Evolutionary conservation across 2,888 invertebrate genomes (phyloP).

Genomic region (Polydrusus pterygomalis): DNA sequence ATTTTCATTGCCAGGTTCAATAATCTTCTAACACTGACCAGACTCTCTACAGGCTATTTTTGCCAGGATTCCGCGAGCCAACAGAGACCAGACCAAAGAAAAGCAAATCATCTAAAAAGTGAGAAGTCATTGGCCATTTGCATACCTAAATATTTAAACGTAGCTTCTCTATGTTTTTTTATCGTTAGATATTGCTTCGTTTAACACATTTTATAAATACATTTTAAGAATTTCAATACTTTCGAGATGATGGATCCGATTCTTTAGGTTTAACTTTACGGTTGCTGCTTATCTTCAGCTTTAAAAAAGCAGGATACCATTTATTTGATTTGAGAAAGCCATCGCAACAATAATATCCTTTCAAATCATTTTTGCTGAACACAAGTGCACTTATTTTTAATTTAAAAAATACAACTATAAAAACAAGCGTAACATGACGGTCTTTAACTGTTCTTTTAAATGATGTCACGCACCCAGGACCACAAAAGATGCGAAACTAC

Average conservation of each 20-base stretch:
- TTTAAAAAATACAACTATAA: conserved; percentile 27
- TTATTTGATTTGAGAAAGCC: too few relatives aligned
- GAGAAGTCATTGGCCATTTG: conserved; percentile 52
- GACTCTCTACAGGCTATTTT: conserved; percentile 68
- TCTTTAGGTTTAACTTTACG: too few relatives aligned
- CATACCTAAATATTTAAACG: conserved; percentile 25
- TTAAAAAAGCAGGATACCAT: too few relatives aligned
- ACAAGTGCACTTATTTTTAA: conserved; percentile 11
- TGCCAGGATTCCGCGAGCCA: conserved; percentile 62
- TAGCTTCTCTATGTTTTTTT: background rate
- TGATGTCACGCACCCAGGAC: conserved; percentile 51
- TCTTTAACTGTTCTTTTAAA: conserved; percentile 41
- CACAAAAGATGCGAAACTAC: conserved; percentile 53
- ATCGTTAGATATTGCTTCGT: background rate
- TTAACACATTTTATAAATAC: background rate
- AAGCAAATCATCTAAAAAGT: conserved; percentile 51
- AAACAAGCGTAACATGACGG: conserved; percentile 36
- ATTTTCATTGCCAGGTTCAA: conserved; percentile 67
- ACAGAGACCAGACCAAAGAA: conserved; percentile 53
- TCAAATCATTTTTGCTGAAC: background rate
- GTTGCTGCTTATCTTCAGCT: too few relatives aligned
- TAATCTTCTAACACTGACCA: conserved; percentile 70
- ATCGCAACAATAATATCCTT: background rate
- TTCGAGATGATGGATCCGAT: too few relatives aligned
- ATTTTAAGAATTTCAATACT: background rate